Evolutionary conservation across 2,888 invertebrate genomes (phyloP), one percentile per base, ranked within the genome.

Genomic region (Macroteleia sp.): DNA sequence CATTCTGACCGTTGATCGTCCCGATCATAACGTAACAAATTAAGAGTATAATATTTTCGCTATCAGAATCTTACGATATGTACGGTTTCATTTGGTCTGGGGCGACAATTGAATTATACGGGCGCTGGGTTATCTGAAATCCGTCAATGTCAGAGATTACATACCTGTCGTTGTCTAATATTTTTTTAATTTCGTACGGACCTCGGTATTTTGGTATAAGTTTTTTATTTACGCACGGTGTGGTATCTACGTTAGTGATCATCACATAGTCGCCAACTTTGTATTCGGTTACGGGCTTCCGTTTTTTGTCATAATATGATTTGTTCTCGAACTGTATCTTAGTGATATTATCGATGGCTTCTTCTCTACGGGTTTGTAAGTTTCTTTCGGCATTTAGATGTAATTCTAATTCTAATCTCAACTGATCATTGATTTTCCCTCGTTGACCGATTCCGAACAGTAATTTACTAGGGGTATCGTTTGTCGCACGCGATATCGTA

Each of bases 131-230:
- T 2, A 52, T 39, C 56, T 80, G 80, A 12, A 57, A 62, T 17
- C 56, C 44, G 5, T 79, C 71, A 6, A 81, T 48, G 41, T 81
- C 82, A 1, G 19, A 16, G 1, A 84, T 22, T 0, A 82, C 57
- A 48, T 81, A 83, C 19, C 82, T 44, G 42, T 82, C 76, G 17
- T 79, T 71, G 4, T 77, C 61, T 3, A 82, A 30, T 10, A 80
- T 66, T 41, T 61, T 66, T 5, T 39, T 41, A 2, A 82, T 62
- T n/a, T 50, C 62, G 22, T 82, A 81, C 1, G 83, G 78, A 0
- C 83, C n/a, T n/a, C n/a, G n/a, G n/a, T n/a, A 80, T 36, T 50
- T 66, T 6, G 81, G 80, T 9, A 78, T 67, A 16, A 82, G 28
- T 59, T 82, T 28, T 9, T 46, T 46, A 16, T 46, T 46, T 6